Base-by-base conservation (phyloP, 2,797 vertebrate genomes). In the Apogon talboti region DNA sequence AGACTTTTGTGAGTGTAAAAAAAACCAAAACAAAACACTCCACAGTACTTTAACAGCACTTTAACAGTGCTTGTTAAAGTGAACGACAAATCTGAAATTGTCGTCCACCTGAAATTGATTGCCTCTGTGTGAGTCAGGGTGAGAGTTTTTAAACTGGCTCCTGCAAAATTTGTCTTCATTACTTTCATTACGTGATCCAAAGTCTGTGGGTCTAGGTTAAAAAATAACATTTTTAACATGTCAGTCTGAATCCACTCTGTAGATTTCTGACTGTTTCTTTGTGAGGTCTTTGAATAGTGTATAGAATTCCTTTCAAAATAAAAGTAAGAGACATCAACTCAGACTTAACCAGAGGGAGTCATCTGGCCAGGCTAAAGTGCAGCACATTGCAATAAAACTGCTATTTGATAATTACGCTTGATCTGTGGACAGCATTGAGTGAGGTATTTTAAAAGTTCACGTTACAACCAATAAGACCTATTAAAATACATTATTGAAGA, bases 321-420 rank as follows among this genome's bases (percentile, higher is more conserved):
- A 44, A 68, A 67, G 63, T 83, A 57, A 82, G 68, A 66, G 40
- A 75, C 57, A 83, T 64, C 1, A 72, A 50, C 66, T 71, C 48
- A 37, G 6, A 8, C 30, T 42, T 74, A 71, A 71, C 81, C 68
- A 75, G 47, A 63, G 64, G 69, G 40, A 71, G 55, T 53, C 24
- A 75, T 74, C 57, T 64, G 49, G 50, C 43, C 42, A 19, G 7
- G 40, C 49, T 66, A 37, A 59, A 28, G 24, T 5, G 6, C 24
- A 28, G 24, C 24, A 2, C 24, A 28, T 28, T 38, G 3, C 15
- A 4, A 59, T 33, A 62, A 28, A 43, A 14, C 7, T 18, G 8
- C 33, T 33, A 15, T 19, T 50, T 46, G 30, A 12, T 37, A 30
- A 46, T n/a, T 3, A 1, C 5, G n/a, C 15, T 30, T 58, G 16